A percentile compares a stretch with the other conserved stretches of the same genome.
These are phyloP conservation scores for Nymphalis polychloros DNA, from an alignment of 2,888 invertebrate species.

Conservation along the genomic window DNA sequence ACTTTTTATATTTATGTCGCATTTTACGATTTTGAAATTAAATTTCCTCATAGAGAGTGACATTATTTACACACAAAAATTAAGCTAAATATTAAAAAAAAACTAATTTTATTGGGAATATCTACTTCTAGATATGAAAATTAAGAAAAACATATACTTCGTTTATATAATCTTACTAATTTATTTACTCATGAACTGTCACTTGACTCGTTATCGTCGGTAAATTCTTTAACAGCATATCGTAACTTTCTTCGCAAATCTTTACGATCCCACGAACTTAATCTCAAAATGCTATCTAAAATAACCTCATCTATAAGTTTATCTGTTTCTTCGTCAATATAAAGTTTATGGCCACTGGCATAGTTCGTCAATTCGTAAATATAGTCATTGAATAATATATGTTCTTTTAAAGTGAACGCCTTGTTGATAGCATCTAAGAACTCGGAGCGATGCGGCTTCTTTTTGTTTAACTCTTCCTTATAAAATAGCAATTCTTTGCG, in stretches of 20 bases:
- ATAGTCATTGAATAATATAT: constrained; percentile 54
- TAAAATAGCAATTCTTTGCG: constrained; percentile 46
- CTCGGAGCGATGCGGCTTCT: constrained; percentile 37
- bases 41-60: too few relatives aligned
- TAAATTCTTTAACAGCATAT: constrained; percentile 52
- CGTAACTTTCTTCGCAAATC: constrained; percentile 46
- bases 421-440: constrained; percentile 58
- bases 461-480: constrained; percentile 42
- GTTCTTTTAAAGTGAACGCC: constrained; percentile 52
- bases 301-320: constrained; percentile 45
- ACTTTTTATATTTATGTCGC: too few relatives aligned
- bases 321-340: constrained; percentile 43
- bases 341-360: constrained; percentile 40
- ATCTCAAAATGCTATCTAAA: constrained; percentile 39
- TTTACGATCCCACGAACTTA: constrained; percentile 41
- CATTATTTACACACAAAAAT: too few relatives aligned
- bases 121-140: too few relatives aligned
- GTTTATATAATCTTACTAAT: neutral
- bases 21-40: too few relatives aligned
- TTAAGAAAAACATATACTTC: too few relatives aligned
- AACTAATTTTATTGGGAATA: too few relatives aligned
- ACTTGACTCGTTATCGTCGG: constrained; percentile 10
- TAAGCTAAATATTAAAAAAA: too few relatives aligned
- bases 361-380: constrained; percentile 46
- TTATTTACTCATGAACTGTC: neutral